These are phyloP conservation scores for Rhodeus uyekii DNA, from an alignment of 2,797 vertebrate species.

Conservation along the genomic window DNA sequence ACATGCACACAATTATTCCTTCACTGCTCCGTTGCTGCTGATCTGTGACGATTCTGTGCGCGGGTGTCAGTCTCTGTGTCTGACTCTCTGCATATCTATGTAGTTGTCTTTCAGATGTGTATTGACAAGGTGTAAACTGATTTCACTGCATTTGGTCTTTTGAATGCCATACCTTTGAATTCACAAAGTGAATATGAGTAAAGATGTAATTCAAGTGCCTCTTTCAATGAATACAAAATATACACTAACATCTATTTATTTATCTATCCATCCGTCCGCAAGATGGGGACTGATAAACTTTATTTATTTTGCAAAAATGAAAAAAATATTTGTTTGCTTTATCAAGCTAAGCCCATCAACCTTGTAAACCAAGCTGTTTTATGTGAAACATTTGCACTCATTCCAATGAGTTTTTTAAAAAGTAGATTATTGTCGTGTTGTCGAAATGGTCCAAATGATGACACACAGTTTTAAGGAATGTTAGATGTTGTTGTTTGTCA, in stretches of 20 bases:
- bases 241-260: background rate
- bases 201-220: background rate
- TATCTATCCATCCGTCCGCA: too few relatives aligned
- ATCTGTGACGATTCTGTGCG: conserved; percentile 32
- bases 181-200: background rate
- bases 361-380: too few relatives aligned
- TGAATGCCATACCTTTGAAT: background rate
- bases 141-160: background rate
- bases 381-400: too few relatives aligned
- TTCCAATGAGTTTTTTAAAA: too few relatives aligned
- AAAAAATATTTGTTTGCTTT: background rate
- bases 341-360: too few relatives aligned
- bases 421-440: background rate
- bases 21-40: conserved; percentile 5
- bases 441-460: background rate
- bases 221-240: background rate
- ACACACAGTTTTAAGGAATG: background rate
- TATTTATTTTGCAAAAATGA: background rate
- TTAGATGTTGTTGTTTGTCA: too few relatives aligned
- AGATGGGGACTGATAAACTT: too few relatives aligned
- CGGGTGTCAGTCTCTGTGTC: conserved; percentile 18
- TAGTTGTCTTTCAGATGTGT: background rate
- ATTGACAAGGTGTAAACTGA: conserved; percentile 6
- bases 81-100: background rate
- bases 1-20: conserved; percentile 17